Conservation (phyloP, 37 sponge, comb jelly and placozoan genomes). For the Dysidea cf. avara region DNA sequence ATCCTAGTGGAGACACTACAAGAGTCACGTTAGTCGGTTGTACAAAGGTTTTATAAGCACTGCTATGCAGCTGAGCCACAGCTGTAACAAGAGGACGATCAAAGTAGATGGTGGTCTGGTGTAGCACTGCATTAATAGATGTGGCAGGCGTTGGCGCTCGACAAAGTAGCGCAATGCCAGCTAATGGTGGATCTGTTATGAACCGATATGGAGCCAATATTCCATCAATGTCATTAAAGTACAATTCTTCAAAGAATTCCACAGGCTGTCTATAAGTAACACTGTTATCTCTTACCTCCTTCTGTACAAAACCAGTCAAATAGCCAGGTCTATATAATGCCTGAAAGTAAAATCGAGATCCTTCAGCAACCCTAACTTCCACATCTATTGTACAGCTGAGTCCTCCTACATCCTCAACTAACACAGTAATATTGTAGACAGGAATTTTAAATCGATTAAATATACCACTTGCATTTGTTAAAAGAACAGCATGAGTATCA, state of each 20-base stretch:
- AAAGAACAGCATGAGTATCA: conserved; percentile 25
- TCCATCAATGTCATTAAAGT: conserved; percentile 10
- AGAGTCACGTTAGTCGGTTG: not conserved
- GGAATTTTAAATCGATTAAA: conserved; percentile 15
- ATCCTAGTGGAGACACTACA: not conserved
- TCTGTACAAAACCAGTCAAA: conserved; percentile 1
- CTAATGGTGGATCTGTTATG: conserved; percentile 3
- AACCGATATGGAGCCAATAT: not conserved
- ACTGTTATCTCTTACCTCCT: too few relatives aligned
- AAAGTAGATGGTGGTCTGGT: conserved; percentile 11
- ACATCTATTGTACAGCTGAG: conserved; percentile 23
- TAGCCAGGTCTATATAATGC: conserved; percentile 17
- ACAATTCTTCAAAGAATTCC: conserved; percentile 13
- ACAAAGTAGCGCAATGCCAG: not conserved
- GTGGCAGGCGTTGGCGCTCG: not conserved
- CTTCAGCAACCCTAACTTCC: conserved; percentile 32
- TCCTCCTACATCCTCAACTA: conserved; percentile 26
- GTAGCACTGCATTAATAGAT: conserved; percentile 3
- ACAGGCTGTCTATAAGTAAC: conserved; percentile 4
- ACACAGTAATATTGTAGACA: conserved; percentile 25
- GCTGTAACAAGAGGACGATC: conserved; percentile 30
- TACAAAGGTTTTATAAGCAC: not conserved
- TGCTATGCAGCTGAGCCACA: conserved; percentile 24
- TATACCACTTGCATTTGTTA: conserved; percentile 12
- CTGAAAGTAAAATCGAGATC: conserved; percentile 18